phyloP scores from a whole-genome alignment of 2,113 vertebrate species.

The Ammodytes dubius region DNA sequence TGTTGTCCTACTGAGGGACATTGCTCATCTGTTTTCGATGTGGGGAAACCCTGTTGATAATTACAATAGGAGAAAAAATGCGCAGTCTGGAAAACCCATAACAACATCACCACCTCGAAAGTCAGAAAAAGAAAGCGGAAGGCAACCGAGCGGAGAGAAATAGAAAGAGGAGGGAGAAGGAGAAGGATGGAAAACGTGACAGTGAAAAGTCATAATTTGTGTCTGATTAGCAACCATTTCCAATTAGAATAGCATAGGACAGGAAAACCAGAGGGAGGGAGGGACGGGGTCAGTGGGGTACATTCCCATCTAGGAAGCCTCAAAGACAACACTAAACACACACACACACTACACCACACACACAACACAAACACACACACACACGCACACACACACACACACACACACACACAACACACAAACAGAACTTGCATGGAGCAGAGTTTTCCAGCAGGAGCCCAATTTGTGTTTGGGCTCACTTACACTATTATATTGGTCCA shows the following conservation, averaged over 20 bases:
- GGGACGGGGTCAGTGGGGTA: conserved; percentile 63
- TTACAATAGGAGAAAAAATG: conserved; percentile 58
- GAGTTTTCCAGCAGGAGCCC: conserved; percentile 81
- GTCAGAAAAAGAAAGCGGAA: conserved; percentile 51
- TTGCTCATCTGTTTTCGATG: conserved; percentile 73
- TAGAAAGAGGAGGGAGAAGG: conserved; percentile 19
- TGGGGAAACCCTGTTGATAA: conserved; percentile 80
- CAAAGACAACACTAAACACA: conserved; percentile 24
- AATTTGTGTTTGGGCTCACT: conserved; percentile 84
- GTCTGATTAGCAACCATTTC: conserved; percentile 83
- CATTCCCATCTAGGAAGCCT: conserved; percentile 65
- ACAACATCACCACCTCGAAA: conserved; percentile 71
- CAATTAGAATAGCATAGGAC: conserved; percentile 75
- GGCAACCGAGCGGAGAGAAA: conserved; percentile 18
- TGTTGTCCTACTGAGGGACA: conserved; percentile 57
- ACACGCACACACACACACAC: conserved; percentile 33
- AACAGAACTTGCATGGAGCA: conserved; percentile 60
- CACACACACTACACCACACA: background rate
- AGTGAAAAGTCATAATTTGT: conserved; percentile 76
- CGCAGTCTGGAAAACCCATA: conserved; percentile 79
- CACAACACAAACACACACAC: conserved; percentile 41
- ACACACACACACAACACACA: conserved; percentile 53
- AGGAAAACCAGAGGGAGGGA: conserved; percentile 65
- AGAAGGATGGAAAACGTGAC: conserved; percentile 66
- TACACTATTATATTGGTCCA: conserved; percentile 76